phyloP scores from a whole-genome alignment of 2,797 vertebrate genomes.

The Gymnocypris eckloni region DNA sequence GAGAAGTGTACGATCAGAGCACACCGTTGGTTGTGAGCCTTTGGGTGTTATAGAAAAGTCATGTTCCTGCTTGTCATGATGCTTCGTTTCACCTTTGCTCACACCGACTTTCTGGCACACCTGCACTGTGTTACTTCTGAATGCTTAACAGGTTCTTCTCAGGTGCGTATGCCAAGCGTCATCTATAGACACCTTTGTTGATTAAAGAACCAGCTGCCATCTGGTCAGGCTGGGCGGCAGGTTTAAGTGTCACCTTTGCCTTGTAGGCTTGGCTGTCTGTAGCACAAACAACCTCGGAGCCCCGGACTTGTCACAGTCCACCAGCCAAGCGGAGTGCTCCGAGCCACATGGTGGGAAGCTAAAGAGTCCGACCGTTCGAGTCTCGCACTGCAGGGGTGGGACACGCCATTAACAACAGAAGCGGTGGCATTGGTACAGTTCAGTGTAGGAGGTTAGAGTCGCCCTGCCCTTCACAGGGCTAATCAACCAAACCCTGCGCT shows the following conservation, averaged over 20 bases:
- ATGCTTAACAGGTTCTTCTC: constrained; percentile 62
- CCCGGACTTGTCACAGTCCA: constrained; percentile 71
- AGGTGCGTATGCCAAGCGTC: constrained; percentile 40
- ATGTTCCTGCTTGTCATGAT: constrained; percentile 67
- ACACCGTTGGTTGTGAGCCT: constrained; percentile 62
- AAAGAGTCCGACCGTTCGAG: neutral
- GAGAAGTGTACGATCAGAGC: constrained; percentile 56
- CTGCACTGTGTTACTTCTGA: constrained; percentile 49
- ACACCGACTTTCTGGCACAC: constrained; percentile 68
- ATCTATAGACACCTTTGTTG: constrained; percentile 48
- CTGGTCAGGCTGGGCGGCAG: constrained; percentile 67
- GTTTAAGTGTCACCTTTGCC: constrained; percentile 65
- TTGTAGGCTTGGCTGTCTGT: constrained; percentile 40
- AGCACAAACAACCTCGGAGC: constrained; percentile 73
- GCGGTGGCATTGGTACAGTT: neutral
- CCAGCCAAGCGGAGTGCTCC: constrained; percentile 70
- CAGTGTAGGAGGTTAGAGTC: constrained; percentile 14
- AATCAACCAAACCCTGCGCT: constrained; percentile 64
- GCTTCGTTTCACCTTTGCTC: constrained; percentile 41
- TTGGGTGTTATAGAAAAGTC: constrained; percentile 61
- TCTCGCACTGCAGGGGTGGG: constrained; percentile 8
- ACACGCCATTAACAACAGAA: constrained; percentile 1
- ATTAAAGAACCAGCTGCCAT: constrained; percentile 59
- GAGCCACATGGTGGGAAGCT: constrained; percentile 53
- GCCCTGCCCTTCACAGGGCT: constrained; percentile 70